phyloP scores from a whole-genome alignment of 2,888 invertebrate species.

The Nomada lathburiana region DNA sequence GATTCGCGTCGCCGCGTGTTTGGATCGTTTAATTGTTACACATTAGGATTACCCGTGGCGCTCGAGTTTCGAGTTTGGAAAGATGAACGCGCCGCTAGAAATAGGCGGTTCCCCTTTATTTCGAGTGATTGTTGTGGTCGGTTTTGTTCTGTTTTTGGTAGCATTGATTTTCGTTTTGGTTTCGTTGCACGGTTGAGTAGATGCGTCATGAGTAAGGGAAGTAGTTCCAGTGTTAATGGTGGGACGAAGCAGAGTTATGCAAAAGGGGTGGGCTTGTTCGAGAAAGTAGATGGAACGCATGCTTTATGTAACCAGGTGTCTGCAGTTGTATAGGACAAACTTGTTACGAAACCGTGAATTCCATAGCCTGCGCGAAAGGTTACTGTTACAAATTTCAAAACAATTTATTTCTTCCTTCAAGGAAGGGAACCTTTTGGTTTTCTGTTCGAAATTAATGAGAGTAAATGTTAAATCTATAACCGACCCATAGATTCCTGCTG shows the following conservation, averaged over 20 bases:
- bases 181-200: background rate
- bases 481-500: too few relatives aligned
- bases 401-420: too few relatives aligned
- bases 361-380: background rate
- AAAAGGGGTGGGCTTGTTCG: background rate
- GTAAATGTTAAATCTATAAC: too few relatives aligned
- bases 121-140: too few relatives aligned
- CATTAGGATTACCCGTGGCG: background rate
- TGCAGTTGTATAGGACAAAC: background rate
- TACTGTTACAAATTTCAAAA: too few relatives aligned
- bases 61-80: background rate
- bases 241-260: constrained; percentile 9
- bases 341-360: constrained; percentile 20
- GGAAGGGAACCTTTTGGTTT: too few relatives aligned
- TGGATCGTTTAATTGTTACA: constrained; percentile 25
- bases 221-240: constrained; percentile 1
- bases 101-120: too few relatives aligned
- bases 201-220: background rate
- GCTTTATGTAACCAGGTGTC: constrained; percentile 14
- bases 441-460: too few relatives aligned
- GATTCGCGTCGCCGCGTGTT: too few relatives aligned
- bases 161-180: background rate
- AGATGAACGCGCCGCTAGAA: too few relatives aligned
- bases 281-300: constrained; percentile 3
- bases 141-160: too few relatives aligned